These are phyloP conservation scores for Xestobium rufovillosum DNA, from an alignment of 2,888 invertebrate species.

Conservation along the genomic window DNA sequence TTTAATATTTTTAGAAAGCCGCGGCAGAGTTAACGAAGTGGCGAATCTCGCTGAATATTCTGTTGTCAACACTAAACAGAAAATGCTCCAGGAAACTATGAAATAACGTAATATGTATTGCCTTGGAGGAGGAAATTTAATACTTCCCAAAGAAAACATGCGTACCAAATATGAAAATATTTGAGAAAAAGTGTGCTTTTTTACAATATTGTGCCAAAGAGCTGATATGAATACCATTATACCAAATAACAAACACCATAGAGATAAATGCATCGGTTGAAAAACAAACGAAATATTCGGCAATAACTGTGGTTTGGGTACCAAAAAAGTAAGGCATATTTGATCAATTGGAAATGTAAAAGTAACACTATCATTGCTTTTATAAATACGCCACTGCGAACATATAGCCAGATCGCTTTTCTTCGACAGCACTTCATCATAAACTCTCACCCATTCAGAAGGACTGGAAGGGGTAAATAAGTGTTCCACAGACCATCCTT, in stretches of 20 bases:
- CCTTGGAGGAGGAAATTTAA: too few relatives aligned
- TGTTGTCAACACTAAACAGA: conserved; percentile 14
- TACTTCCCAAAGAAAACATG: too few relatives aligned
- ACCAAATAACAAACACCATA: too few relatives aligned
- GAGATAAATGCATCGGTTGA: conserved; percentile 13
- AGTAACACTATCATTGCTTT: conserved; percentile 3
- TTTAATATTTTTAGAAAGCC: conserved; percentile 1
- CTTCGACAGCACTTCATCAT: too few relatives aligned
- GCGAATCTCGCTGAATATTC: conserved; percentile 5
- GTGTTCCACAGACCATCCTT: conserved; percentile 16
- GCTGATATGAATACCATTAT: too few relatives aligned
- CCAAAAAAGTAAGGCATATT: conserved; percentile 22
- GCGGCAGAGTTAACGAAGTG: background rate
- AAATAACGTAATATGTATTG: too few relatives aligned
- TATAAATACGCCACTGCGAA: conserved; percentile 1
- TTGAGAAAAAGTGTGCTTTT: too few relatives aligned
- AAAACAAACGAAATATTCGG: conserved; percentile 18
- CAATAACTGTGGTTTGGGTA: conserved; percentile 20
- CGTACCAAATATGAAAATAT: too few relatives aligned
- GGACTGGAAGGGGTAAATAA: too few relatives aligned
- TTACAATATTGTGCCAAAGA: too few relatives aligned
- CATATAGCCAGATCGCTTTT: conserved; percentile 3
- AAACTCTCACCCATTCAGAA: too few relatives aligned
- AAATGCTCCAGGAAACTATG: too few relatives aligned
- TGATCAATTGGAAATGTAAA: conserved; percentile 7